Evolutionary conservation across 2,888 invertebrate genomes (phyloP), one percentile per base, ranked within the genome.

Genomic region (Eulithis prunata): DNA sequence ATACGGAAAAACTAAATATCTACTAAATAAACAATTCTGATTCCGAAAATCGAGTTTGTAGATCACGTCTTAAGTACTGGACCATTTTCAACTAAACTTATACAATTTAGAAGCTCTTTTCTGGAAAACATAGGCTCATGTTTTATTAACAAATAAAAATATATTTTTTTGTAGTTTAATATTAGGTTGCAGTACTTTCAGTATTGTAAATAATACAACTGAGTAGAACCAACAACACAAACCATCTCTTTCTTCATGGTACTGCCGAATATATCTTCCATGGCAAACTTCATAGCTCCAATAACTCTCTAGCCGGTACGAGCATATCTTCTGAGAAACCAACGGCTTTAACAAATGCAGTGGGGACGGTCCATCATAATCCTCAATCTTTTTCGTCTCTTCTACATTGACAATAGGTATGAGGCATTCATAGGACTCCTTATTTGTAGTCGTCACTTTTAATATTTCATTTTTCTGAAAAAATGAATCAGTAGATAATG

Each of bases 251-350:
- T 98, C 98, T 84, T 99, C 99, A 85, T 99, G 99, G 84, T 97
- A 99, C 84, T 99, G 99, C 36, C 97, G 94, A 3, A 99, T 95
- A 84, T 96, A 97, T 75, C 95, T 94, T 0, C 99, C 99, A 87
- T 99, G 99, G 79, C 99, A 99, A 41, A 99, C 95, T 88, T 99
- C 98, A 85, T 99, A 99, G 0, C 98, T 98, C 99, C 99, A 99
- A 82, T 98, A 99, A 3, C 96, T 96, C 83, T 98, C 98, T 57
- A 98, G 89, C 71, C 97, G 94, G 79, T 97, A 98, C 0, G 98
- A 97, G 81, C 98, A 99, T 57, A 96, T 95, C 73, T 96, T 95
- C 76, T 96, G 96, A 1, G 94, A 90, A 83, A 98, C 97, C 64
- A 98, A 87, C 0, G 96, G 96, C 66, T 95, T 94, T 55, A 99